Percentiles rank a stretch among this genome's conserved stretches.
Conservation (phyloP, 2,888 invertebrate species). For the Caenorhabditis macrosperma region DNA sequence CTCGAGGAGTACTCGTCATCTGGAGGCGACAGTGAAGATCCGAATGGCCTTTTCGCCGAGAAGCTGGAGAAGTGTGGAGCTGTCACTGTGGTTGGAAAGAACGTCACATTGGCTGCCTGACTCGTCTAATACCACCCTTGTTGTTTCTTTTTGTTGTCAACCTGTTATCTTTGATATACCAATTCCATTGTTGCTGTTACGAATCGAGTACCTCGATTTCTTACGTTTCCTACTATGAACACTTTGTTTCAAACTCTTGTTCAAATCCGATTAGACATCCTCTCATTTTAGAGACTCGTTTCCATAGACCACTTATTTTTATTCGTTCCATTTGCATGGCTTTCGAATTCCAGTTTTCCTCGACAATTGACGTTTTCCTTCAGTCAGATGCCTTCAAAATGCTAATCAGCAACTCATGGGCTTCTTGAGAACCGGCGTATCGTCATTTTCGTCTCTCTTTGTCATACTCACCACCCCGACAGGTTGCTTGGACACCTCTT, state of each 20-base stretch:
- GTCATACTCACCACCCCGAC: too few relatives aligned
- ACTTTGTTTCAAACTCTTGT: background rate
- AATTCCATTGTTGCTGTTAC: conserved; percentile 13
- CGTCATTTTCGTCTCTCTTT: too few relatives aligned
- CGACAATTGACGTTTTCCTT: too few relatives aligned
- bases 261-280: too few relatives aligned
- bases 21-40: conserved; percentile 38
- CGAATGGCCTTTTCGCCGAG: conserved; percentile 56
- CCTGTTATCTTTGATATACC: conserved; percentile 3
- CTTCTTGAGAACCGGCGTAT: too few relatives aligned
- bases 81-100: conserved; percentile 60
- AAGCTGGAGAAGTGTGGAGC: conserved; percentile 66
- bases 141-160: conserved; percentile 5
- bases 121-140: background rate
- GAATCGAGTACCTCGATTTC: background rate
- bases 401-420: too few relatives aligned
- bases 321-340: too few relatives aligned
- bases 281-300: too few relatives aligned
- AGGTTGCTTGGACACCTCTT: too few relatives aligned
- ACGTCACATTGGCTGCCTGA: conserved; percentile 21
- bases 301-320: too few relatives aligned
- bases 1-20: conserved; percentile 44
- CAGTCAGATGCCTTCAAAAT: too few relatives aligned
- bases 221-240: background rate
- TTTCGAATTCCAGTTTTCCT: too few relatives aligned